These are phyloP conservation scores for Mesoligia furuncula DNA, from an alignment of 2,888 invertebrate species.

Conservation along the genomic window DNA sequence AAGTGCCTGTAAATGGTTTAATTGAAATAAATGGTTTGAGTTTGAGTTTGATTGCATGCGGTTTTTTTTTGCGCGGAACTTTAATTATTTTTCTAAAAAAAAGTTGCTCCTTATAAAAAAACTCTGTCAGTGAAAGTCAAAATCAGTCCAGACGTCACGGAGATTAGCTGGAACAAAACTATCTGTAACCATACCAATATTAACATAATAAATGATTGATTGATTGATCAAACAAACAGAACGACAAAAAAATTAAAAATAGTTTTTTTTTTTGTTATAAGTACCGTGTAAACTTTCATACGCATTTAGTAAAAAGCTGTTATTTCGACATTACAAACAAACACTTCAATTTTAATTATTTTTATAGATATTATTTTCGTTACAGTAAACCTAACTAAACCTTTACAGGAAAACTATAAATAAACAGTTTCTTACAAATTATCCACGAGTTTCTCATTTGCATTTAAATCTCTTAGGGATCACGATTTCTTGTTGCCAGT, in stretches of 20 bases:
- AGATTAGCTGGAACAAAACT: too few relatives aligned
- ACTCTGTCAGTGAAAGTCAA: too few relatives aligned
- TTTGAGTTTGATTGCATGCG: too few relatives aligned
- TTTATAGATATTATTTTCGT: conserved; percentile 19
- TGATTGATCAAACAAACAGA: too few relatives aligned
- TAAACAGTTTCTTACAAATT: conserved; percentile 33
- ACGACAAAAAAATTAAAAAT: too few relatives aligned
- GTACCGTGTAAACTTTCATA: background rate
- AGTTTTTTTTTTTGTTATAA: background rate
- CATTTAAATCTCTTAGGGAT: conserved; percentile 31
- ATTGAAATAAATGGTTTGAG: too few relatives aligned
- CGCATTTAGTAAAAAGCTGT: background rate
- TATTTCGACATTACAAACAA: background rate
- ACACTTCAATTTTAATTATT: too few relatives aligned
- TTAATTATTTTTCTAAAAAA: too few relatives aligned
- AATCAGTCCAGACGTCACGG: too few relatives aligned
- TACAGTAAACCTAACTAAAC: conserved; percentile 22
- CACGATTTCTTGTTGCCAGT: conserved; percentile 27
- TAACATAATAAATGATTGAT: too few relatives aligned
- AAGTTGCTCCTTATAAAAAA: background rate
- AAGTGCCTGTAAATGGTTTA: too few relatives aligned
- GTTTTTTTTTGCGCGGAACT: background rate
- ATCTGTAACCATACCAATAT: too few relatives aligned
- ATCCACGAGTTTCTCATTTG: conserved; percentile 24
- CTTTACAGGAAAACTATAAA: conserved; percentile 44